phyloP scores from a whole-genome alignment of 2,888 invertebrate genomes.

The Coelinius sp. region DNA sequence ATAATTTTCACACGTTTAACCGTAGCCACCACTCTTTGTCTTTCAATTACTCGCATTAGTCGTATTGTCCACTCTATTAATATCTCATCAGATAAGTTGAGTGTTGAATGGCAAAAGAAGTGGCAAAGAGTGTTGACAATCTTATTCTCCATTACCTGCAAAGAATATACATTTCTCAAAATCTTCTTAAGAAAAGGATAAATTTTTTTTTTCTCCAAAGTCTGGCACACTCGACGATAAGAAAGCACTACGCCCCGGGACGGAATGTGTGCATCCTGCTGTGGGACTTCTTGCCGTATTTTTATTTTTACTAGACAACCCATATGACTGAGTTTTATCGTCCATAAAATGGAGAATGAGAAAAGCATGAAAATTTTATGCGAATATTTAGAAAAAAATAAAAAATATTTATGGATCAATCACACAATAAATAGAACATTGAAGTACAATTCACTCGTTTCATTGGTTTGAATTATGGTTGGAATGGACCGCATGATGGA shows the following conservation, averaged over 20 bases:
- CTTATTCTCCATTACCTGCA: background rate
- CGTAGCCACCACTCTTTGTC: background rate
- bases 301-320: background rate
- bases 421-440: background rate
- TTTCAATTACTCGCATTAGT: background rate
- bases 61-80: slow-evolving; percentile 57
- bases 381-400: background rate
- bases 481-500: slow-evolving; percentile 58
- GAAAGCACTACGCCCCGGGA: background rate
- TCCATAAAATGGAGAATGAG: background rate
- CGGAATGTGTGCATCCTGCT: background rate
- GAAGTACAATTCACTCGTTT: slow-evolving; percentile 40
- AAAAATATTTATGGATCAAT: background rate
- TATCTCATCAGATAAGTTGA: slow-evolving; percentile 65
- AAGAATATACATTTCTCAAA: background rate
- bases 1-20: background rate
- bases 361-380: background rate
- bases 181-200: background rate
- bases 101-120: slow-evolving; percentile 64
- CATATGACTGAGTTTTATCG: background rate
- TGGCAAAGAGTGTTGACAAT: slow-evolving; percentile 34
- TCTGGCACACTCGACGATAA: background rate
- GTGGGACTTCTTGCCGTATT: background rate
- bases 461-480: slow-evolving; percentile 38
- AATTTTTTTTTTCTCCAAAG: background rate